A percentile compares a stretch with the other conserved stretches of the same genome.
Evolutionary conservation across 2,888 invertebrate species (phyloP).

Genomic region (Sussaba pulchella): DNA sequence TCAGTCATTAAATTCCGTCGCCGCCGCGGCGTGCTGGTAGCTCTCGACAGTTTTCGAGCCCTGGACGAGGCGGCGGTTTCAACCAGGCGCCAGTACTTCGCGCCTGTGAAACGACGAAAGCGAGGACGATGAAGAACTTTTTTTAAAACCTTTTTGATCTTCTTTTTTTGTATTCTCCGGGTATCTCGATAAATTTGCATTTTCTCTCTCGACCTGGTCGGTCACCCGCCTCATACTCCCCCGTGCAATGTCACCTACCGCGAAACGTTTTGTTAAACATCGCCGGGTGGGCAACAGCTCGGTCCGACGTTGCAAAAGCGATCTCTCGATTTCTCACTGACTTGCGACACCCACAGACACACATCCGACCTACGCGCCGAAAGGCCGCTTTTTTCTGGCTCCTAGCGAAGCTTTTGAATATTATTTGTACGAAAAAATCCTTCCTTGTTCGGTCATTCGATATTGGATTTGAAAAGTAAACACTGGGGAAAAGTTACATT

Average conservation of each 20-base stretch:
- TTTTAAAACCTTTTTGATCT: constrained; percentile 13
- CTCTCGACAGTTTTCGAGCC: constrained; percentile 65
- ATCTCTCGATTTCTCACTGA: constrained; percentile 50
- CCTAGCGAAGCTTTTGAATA: no score
- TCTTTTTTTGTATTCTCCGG: constrained; percentile 29
- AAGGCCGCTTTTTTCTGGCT: not conserved
- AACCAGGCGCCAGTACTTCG: constrained; percentile 12
- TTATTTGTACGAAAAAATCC: no score
- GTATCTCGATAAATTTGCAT: constrained; percentile 78
- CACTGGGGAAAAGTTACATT: no score
- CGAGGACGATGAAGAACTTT: constrained; percentile 32
- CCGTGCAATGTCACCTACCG: constrained; percentile 55
- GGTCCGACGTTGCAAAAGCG: constrained; percentile 56
- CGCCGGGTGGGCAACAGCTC: constrained; percentile 68
- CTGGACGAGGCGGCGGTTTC: constrained; percentile 17
- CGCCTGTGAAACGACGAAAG: constrained; percentile 23
- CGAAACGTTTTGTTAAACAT: constrained; percentile 79
- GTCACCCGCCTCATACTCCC: constrained; percentile 29
- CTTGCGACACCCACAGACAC: constrained; percentile 24
- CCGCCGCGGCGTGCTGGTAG: constrained; percentile 62
- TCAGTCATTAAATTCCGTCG: constrained; percentile 74
- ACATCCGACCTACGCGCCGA: no score
- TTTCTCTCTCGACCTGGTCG: constrained; percentile 68
- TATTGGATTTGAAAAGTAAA: no score
- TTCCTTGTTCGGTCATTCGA: no score